These are phyloP conservation scores for Lepeophtheirus nordmannii DNA, from an alignment of 2,888 invertebrate genomes.

Conservation along the genomic window DNA sequence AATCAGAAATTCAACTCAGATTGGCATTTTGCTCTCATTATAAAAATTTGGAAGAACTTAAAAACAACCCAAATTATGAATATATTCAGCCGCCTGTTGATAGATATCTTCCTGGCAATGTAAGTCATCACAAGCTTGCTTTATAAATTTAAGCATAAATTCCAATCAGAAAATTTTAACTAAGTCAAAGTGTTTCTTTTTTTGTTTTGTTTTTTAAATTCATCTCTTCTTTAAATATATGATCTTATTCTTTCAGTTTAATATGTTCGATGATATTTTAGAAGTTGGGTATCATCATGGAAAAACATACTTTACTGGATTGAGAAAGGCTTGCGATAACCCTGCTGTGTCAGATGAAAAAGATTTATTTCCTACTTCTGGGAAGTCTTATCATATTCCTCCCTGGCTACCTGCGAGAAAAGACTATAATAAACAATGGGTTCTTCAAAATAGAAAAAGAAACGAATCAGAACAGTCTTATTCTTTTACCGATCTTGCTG, in stretches of 20 bases:
- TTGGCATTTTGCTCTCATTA: slow-evolving; percentile 92
- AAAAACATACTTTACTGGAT: slow-evolving; percentile 62
- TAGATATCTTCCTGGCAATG: slow-evolving; percentile 49
- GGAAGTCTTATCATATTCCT: neutral
- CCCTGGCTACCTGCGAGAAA: slow-evolving; percentile 8
- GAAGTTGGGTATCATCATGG: slow-evolving; percentile 82
- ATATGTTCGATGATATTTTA: slow-evolving; percentile 25
- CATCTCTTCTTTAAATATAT: neutral
- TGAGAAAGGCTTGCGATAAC: slow-evolving; percentile 54
- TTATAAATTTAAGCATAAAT: too few species aligned
- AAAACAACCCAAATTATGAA: slow-evolving; percentile 89
- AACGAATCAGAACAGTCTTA: slow-evolving; percentile 7
- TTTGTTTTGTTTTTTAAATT: neutral
- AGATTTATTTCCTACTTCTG: neutral
- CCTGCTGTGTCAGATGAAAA: slow-evolving; percentile 34
- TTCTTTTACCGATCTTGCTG: slow-evolving; percentile 13
- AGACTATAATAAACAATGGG: slow-evolving; percentile 9
- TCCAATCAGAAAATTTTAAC: too few species aligned
- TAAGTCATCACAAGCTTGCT: neutral
- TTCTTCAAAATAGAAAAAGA: neutral
- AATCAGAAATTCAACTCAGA: slow-evolving; percentile 19
- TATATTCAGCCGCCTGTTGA: slow-evolving; percentile 97
- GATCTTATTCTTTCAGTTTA: slow-evolving; percentile 14
- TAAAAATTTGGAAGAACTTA: slow-evolving; percentile 88
- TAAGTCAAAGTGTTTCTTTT: too few species aligned